Conservation (phyloP, 2,888 invertebrate genomes). For the Octodonta nipae region DNA sequence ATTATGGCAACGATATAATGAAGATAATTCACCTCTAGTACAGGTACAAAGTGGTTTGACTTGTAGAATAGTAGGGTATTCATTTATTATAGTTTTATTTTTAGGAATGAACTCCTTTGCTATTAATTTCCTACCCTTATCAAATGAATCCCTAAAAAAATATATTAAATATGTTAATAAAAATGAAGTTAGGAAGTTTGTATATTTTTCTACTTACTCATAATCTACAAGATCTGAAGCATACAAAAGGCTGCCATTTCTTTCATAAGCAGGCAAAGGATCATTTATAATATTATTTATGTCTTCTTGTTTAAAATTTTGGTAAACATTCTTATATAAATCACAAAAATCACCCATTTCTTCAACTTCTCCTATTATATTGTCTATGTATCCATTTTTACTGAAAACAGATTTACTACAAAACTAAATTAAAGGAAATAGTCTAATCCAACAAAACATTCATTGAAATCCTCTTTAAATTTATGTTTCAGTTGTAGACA, state of each 20-base stretch:
- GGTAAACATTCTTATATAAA: constrained; percentile 8
- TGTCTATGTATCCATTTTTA: constrained; percentile 11
- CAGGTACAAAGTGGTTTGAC: constrained; percentile 17
- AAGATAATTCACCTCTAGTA: constrained; percentile 8
- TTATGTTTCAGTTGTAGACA: background rate
- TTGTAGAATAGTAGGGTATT: constrained; percentile 18
- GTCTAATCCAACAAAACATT: too few relatives aligned
- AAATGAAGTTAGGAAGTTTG: background rate
- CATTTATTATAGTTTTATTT: constrained; percentile 15
- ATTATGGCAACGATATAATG: constrained; percentile 19
- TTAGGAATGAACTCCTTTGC: constrained; percentile 11
- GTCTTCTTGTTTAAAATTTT: constrained; percentile 6
- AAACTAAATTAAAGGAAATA: too few relatives aligned
- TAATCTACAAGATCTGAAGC: constrained; percentile 9
- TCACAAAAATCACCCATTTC: constrained; percentile 13
- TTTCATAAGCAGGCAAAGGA: constrained; percentile 5
- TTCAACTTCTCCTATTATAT: constrained; percentile 8
- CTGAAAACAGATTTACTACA: constrained; percentile 8
- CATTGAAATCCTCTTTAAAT: background rate
- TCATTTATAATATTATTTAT: constrained; percentile 10
- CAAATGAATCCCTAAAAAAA: constrained; percentile 6
- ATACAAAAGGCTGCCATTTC: constrained; percentile 11
- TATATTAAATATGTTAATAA: constrained; percentile 3
- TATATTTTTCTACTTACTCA: constrained; percentile 9
- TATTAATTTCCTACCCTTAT: constrained; percentile 14